Percentiles rank a stretch among this genome's conserved stretches.
phyloP scores from a whole-genome alignment of 1,140 invertebrate genomes.

The Oncopeltus fasciatus region DNA sequence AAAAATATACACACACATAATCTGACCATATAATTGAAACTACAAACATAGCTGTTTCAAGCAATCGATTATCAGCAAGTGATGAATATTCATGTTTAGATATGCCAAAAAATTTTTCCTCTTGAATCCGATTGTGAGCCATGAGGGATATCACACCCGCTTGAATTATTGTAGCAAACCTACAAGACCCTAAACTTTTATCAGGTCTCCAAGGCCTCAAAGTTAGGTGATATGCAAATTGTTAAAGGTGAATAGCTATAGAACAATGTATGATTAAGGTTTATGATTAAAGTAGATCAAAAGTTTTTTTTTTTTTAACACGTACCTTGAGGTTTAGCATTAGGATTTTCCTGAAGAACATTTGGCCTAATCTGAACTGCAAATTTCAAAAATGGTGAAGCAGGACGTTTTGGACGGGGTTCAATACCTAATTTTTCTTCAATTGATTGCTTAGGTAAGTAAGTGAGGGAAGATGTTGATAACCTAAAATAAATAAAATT shows the following conservation, averaged over 20 bases:
- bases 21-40: too few relatives aligned
- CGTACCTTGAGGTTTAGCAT: background rate
- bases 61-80: too few relatives aligned
- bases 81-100: too few relatives aligned
- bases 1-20: too few relatives aligned
- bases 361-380: background rate
- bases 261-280: background rate
- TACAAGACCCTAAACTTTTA: too few relatives aligned
- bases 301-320: background rate
- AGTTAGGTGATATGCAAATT: too few relatives aligned
- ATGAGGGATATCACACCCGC: background rate
- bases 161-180: background rate
- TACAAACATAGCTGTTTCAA: too few relatives aligned
- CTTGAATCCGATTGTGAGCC: background rate
- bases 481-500: constrained; percentile 7
- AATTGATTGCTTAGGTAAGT: background rate
- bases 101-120: too few relatives aligned
- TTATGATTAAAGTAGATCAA: background rate
- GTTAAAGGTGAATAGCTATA: background rate
- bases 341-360: constrained; percentile 4
- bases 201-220: too few relatives aligned
- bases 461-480: background rate
- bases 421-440: constrained; percentile 11
- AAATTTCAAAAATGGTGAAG: background rate
- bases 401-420: constrained; percentile 4